Evolutionary conservation across 2,797 vertebrate species (phyloP), one percentile per base, ranked within the genome.

Genomic region (Pitangus sulphuratus): DNA sequence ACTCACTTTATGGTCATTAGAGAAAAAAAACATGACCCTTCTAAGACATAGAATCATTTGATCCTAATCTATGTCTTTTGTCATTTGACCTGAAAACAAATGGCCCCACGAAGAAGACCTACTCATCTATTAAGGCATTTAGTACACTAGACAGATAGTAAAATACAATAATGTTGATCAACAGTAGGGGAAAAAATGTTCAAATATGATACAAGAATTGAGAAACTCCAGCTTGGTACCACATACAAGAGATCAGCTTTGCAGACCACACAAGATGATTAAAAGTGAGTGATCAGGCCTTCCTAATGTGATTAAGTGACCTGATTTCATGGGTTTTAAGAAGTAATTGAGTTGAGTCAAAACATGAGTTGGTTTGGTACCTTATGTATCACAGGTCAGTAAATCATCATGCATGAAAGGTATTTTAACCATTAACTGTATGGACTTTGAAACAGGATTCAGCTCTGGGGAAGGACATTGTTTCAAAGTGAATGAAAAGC

Each of bases 291-390:
- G 48, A 90, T 84, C 89, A 95, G 71, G 39, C 80, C 85, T 96
- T 90, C 76, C 68, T 96, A 93, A 97, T 87, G 76, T 85, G 69
- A 97, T 97, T 96, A 96, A 87, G 61, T 72, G 62, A 89, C 53
- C 77, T 84, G 53, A 93, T 95, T 96, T 97, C 57, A 92, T 25
- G 21, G 39, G 33, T 91, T 89, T 88, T 84, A 62, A 92, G 85
- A 95, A 84, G 48, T 54, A 92, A 89, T 86, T 96, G 65, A 74
- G 51, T 53, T 89, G 75, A 88, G 13, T 82, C 39, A 90, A 62
- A 90, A 88, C 92, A 62, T 70, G 19, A 74, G 35, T 92, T 48
- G 4, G 30, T 92, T 92, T 92, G 61, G 8, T 92, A 60, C 37
- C 24, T 35, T 84, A 50, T 39, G 12, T 12, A 30, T 68, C 61